A percentile compares a stretch with the other conserved stretches of the same genome.
Conservation (phyloP, 2,888 invertebrate species). For the Synanthedon tipuliformis region DNA sequence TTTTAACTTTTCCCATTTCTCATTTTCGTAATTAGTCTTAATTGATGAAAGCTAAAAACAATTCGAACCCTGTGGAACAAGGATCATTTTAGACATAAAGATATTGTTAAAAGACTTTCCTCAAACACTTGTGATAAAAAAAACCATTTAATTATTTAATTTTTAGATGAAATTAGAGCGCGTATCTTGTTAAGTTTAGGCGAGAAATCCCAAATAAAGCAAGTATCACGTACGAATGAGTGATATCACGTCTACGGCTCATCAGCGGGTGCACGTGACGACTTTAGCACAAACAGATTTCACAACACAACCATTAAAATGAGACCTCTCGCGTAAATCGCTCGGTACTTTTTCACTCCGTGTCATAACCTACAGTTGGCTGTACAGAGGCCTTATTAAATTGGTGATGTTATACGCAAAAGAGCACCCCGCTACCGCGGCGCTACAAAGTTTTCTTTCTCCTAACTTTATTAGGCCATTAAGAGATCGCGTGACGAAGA, state of each 20-base stretch:
- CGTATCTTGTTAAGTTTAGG: conserved; percentile 28
- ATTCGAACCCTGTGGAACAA: conserved; percentile 6
- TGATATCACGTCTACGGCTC: conserved; percentile 69
- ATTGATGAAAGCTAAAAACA: conserved; percentile 35
- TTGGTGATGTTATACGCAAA: conserved; percentile 60
- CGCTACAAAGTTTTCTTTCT: conserved; percentile 57
- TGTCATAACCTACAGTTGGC: conserved; percentile 17
- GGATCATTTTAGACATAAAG: conserved; percentile 1
- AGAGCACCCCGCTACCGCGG: conserved; percentile 37
- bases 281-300: conserved; percentile 68
- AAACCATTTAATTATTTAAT: background rate
- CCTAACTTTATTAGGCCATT: conserved; percentile 64
- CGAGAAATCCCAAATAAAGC: conserved; percentile 50
- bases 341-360: conserved; percentile 11
- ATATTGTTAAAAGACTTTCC: background rate
- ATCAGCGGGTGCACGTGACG: conserved; percentile 68
- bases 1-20: conserved; percentile 59
- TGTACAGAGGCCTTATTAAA: conserved; percentile 28
- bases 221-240: conserved; percentile 63
- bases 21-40: conserved; percentile 54
- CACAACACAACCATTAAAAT: conserved; percentile 42
- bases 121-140: background rate
- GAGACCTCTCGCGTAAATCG: conserved; percentile 24
- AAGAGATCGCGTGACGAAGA: conserved; percentile 60
- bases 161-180: background rate